Evolutionary conservation across 2,113 vertebrate genomes (phyloP).

Genomic region (Lipophrys pholis): DNA sequence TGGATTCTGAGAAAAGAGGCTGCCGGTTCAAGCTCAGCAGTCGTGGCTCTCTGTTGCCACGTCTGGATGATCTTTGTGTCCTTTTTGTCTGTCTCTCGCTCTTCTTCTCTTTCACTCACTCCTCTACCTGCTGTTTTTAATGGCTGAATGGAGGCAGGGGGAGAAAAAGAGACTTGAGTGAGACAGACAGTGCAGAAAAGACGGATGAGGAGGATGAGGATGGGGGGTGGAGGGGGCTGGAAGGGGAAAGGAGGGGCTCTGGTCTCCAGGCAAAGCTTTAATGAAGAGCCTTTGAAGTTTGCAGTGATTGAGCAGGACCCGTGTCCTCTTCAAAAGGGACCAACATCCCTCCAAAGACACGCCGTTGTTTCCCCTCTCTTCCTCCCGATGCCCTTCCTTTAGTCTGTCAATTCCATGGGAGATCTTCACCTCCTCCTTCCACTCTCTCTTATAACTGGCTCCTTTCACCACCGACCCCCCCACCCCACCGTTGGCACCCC

Average conservation of each 20-base stretch:
- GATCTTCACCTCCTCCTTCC: constrained; percentile 26
- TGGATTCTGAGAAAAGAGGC: constrained; percentile 44
- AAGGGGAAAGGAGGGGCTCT: constrained; percentile 5
- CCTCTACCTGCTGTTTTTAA: constrained; percentile 61
- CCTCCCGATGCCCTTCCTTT: constrained; percentile 37
- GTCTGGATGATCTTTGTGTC: constrained; percentile 51
- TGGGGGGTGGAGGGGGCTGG: not conserved
- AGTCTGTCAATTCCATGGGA: constrained; percentile 43
- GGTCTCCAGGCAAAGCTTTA: constrained; percentile 68
- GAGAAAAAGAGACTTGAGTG: constrained; percentile 24
- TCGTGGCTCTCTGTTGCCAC: constrained; percentile 21
- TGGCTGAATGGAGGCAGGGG: constrained; percentile 53
- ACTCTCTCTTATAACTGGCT: constrained; percentile 1
- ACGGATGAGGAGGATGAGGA: constrained; percentile 37
- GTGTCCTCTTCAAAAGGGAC: constrained; percentile 60
- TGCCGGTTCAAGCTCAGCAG: constrained; percentile 33
- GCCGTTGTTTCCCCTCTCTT: constrained; percentile 26
- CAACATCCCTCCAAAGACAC: constrained; percentile 37
- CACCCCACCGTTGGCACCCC: not conserved
- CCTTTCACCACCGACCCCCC: constrained; percentile 12
- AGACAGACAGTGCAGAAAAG: constrained; percentile 49
- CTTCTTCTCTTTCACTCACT: constrained; percentile 28
- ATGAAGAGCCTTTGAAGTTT: constrained; percentile 77
- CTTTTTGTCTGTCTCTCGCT: constrained; percentile 34
- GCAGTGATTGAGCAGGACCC: constrained; percentile 60